These are phyloP conservation scores for Caenorhabditis inopinata DNA, from an alignment of 1,140 invertebrate species.

Conservation along the genomic window DNA sequence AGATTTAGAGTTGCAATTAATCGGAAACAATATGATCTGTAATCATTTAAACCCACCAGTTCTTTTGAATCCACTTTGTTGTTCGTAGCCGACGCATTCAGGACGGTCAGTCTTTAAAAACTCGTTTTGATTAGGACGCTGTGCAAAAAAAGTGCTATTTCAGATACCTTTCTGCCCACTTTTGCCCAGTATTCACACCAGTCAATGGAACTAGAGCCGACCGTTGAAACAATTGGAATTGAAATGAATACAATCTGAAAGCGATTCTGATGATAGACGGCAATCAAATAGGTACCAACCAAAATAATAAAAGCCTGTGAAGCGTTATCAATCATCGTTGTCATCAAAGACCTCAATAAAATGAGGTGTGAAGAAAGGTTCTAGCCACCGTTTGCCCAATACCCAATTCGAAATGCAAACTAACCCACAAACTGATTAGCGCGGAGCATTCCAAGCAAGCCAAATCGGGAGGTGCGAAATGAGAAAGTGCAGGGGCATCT, in stretches of 20 bases:
- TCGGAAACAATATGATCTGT: too few relatives aligned
- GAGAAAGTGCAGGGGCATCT: neutral
- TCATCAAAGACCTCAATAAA: neutral
- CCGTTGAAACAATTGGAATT: neutral
- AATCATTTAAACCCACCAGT: neutral
- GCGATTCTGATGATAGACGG: neutral
- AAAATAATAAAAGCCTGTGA: neutral
- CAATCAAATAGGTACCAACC: neutral
- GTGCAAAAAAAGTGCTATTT: neutral
- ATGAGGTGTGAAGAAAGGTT: slow-evolving; percentile 17
- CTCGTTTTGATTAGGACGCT: slow-evolving; percentile 8
- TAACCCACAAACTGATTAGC: slow-evolving; percentile 18
- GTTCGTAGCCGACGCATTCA: neutral
- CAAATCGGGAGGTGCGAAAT: slow-evolving; percentile 18
- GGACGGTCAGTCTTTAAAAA: slow-evolving; percentile 21
- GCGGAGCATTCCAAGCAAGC: slow-evolving; percentile 15
- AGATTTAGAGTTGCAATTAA: neutral
- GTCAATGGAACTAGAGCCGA: neutral
- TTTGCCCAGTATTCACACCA: slow-evolving; percentile 20
- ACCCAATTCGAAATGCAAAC: slow-evolving; percentile 15
- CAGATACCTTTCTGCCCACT: slow-evolving; percentile 13
- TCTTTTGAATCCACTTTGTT: neutral
- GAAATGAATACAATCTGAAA: neutral
- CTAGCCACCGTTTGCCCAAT: slow-evolving; percentile 11
- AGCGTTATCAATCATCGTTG: neutral